Evolutionary conservation across 2,888 invertebrate species (phyloP).

Genomic region (Drosophila atripex): DNA sequence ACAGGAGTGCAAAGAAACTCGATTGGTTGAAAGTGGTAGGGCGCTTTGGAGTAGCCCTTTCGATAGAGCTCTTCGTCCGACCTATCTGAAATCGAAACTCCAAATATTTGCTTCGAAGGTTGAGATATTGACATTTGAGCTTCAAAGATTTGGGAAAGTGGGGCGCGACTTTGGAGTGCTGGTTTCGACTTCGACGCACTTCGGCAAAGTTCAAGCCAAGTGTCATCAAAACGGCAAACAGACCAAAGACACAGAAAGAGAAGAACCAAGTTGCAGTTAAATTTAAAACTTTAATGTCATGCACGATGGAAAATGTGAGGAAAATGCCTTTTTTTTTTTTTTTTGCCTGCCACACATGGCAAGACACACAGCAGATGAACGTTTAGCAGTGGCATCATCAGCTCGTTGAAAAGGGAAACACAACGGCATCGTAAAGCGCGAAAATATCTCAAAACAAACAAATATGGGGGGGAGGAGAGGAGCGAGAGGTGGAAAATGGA

Average conservation of each 20-base stretch:
- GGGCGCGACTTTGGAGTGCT: no score
- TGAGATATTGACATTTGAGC: conserved; percentile 26
- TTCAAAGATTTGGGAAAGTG: conserved; percentile 50
- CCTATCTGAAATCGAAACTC: not conserved
- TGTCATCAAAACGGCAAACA: conserved; percentile 40
- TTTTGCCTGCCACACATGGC: conserved; percentile 38
- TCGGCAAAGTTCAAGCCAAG: conserved; percentile 71
- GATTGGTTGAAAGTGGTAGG: no score
- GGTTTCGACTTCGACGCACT: conserved; percentile 61
- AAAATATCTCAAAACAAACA: conserved; percentile 37
- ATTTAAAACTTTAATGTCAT: conserved; percentile 79
- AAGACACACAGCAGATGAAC: conserved; percentile 14
- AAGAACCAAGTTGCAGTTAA: conserved; percentile 56
- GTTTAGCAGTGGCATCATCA: conserved; percentile 55
- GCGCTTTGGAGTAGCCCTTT: no score
- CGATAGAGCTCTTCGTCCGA: no score
- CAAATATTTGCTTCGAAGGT: not conserved
- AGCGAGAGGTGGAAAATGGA: conserved; percentile 27
- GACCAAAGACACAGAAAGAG: not conserved
- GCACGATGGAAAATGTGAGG: conserved; percentile 59
- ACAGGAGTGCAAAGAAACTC: no score
- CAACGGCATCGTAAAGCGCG: conserved; percentile 34
- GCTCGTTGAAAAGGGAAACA: conserved; percentile 44
- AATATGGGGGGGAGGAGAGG: conserved; percentile 20
- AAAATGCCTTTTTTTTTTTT: conserved; percentile 31